Evolutionary conservation across 2,797 vertebrate species (phyloP).

Genomic region (Agapornis canus): DNA sequence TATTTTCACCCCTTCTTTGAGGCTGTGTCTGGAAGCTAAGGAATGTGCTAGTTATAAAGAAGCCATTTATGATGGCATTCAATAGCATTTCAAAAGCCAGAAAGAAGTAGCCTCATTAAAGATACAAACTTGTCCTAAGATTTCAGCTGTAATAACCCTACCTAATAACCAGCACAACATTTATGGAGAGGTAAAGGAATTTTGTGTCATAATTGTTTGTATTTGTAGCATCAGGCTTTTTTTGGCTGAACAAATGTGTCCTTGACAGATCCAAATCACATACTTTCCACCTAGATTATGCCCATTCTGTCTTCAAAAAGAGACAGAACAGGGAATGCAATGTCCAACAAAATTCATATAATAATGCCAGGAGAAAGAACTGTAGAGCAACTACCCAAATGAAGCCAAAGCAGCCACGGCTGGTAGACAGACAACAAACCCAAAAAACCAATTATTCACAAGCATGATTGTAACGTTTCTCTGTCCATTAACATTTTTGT

Average conservation of each 20-base stretch:
- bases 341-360: not conserved
- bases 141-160: constrained; percentile 12
- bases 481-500: not conserved
- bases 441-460: not conserved
- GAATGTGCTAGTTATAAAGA: constrained; percentile 64
- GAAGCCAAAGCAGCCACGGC: not conserved
- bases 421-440: not conserved
- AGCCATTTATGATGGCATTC: constrained; percentile 44
- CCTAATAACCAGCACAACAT: constrained; percentile 1
- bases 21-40: constrained; percentile 45
- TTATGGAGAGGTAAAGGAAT: not conserved
- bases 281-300: not conserved
- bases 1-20: constrained; percentile 40
- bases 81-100: constrained; percentile 49
- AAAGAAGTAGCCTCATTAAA: constrained; percentile 35
- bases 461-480: not conserved
- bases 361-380: not conserved
- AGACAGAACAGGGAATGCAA: not conserved
- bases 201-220: not conserved
- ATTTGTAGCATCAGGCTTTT: not conserved
- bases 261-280: not conserved
- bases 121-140: not conserved
- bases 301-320: not conserved
- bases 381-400: not conserved
- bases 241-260: not conserved